Evolutionary conservation across 2,797 vertebrate species (phyloP).

Genomic region (Decapterus maruadsi): DNA sequence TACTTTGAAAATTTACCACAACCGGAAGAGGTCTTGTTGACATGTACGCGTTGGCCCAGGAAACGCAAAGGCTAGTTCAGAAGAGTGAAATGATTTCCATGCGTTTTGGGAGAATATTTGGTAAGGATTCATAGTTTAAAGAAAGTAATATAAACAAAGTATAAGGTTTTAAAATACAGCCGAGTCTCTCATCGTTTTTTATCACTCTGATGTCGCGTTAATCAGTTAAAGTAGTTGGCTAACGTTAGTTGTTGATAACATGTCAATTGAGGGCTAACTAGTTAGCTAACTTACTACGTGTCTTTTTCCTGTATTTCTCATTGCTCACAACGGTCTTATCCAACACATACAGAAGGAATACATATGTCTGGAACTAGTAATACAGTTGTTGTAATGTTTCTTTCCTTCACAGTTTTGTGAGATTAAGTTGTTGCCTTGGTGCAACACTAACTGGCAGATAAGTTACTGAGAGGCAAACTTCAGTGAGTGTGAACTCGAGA

Average conservation of each 20-base stretch:
- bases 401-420: slow-evolving; percentile 5
- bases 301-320: background rate
- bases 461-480: background rate
- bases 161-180: rapidly evolving
- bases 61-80: slow-evolving; percentile 15
- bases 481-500: slow-evolving; percentile 2
- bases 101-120: slow-evolving; percentile 19
- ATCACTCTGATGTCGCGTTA: background rate
- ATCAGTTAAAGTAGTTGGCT: background rate
- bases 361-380: rapidly evolving
- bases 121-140: slow-evolving; percentile 14
- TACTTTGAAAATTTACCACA: slow-evolving; percentile 53
- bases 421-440: slow-evolving; percentile 4
- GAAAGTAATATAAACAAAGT: background rate
- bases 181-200: background rate
- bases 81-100: slow-evolving; percentile 31
- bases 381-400: background rate
- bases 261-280: slow-evolving; percentile 33
- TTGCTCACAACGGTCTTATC: background rate
- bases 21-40: slow-evolving; percentile 71
- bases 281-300: slow-evolving; percentile 24
- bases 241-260: slow-evolving; percentile 4
- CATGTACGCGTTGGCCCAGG: slow-evolving; percentile 43
- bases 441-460: background rate
- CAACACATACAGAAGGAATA: rapidly evolving